Percentiles rank a stretch among this genome's conserved stretches.
Evolutionary conservation across 2,113 vertebrate genomes (phyloP).

Genomic region (Channa argus): DNA sequence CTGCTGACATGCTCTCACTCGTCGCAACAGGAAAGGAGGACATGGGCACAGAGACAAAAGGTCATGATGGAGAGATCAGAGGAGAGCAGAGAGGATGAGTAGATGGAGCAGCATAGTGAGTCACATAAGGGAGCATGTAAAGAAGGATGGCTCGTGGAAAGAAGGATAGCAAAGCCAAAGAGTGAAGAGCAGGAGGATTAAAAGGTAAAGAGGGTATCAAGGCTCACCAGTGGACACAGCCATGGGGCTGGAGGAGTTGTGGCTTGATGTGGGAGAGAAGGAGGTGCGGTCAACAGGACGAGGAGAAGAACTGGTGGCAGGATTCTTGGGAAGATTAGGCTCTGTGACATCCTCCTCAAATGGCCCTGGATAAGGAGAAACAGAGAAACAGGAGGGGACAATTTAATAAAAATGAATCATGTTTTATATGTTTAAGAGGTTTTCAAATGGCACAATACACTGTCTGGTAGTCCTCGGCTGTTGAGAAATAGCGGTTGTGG

Average conservation of each 20-base stretch:
- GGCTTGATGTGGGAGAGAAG: conserved; percentile 49
- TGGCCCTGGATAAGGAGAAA: conserved; percentile 65
- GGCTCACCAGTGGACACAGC: conserved; percentile 73
- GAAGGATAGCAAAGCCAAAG: conserved; percentile 3
- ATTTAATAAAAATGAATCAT: conserved; percentile 40
- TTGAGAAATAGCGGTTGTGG: conserved; percentile 32
- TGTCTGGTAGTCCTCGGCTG: conserved; percentile 7
- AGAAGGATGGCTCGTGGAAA: background rate
- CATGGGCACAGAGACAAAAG: conserved; percentile 10
- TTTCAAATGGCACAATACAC: conserved; percentile 18
- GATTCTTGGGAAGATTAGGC: conserved; percentile 46
- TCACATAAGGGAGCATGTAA: conserved; percentile 16
- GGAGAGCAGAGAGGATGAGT: conserved; percentile 3
- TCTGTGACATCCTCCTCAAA: conserved; percentile 56
- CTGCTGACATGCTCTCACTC: conserved; percentile 52
- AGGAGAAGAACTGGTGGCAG: conserved; percentile 43
- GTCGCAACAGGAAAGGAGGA: conserved; percentile 34
- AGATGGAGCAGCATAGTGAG: background rate
- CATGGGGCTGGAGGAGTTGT: conserved; percentile 61
- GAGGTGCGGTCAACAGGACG: conserved; percentile 56
- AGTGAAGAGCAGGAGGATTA: background rate
- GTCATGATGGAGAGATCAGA: conserved; percentile 36
- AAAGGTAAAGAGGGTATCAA: background rate
- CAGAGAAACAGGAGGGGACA: background rate
- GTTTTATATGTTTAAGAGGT: conserved; percentile 6